Percentiles rank a stretch among this genome's conserved stretches.
These are phyloP conservation scores for Cryptocephalus primarius DNA, from an alignment of 2,888 invertebrate species.

Conservation along the genomic window DNA sequence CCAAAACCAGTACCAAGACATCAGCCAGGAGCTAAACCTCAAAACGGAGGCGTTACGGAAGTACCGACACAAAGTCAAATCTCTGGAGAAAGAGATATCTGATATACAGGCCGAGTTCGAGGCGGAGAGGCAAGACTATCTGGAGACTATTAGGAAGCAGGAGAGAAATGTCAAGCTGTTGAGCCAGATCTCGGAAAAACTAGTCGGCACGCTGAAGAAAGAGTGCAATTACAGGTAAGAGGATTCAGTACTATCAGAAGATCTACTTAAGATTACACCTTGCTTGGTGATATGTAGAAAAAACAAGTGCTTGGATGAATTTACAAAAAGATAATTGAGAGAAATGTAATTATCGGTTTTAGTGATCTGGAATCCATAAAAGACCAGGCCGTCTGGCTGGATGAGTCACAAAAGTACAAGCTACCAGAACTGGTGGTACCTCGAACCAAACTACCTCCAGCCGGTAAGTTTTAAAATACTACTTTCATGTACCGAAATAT, in stretches of 20 bases:
- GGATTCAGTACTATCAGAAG: too few relatives aligned
- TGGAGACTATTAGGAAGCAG: slow-evolving; percentile 68
- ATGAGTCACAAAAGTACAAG: slow-evolving; percentile 59
- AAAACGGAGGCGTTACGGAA: slow-evolving; percentile 57
- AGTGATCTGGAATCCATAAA: slow-evolving; percentile 61
- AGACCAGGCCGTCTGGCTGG: slow-evolving; percentile 60
- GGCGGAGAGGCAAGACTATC: slow-evolving; percentile 67
- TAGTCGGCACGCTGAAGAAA: slow-evolving; percentile 56
- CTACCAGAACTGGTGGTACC: slow-evolving; percentile 56
- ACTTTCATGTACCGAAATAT: background rate
- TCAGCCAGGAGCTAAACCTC: slow-evolving; percentile 64
- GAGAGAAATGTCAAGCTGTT: slow-evolving; percentile 58
- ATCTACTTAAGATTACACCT: too few relatives aligned
- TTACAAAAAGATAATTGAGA: too few relatives aligned
- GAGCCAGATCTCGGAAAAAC: slow-evolving; percentile 52
- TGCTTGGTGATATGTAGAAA: too few relatives aligned
- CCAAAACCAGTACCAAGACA: slow-evolving; percentile 65
- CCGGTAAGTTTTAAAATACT: slow-evolving; percentile 33
- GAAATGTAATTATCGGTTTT: slow-evolving; percentile 2
- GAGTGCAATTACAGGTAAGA: slow-evolving; percentile 61
- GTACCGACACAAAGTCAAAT: slow-evolving; percentile 53
- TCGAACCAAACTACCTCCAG: slow-evolving; percentile 58
- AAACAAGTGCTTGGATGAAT: too few relatives aligned
- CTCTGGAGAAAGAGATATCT: slow-evolving; percentile 58
- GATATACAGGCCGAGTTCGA: slow-evolving; percentile 77